Evolutionary conservation across 2,113 vertebrate species (phyloP).

Genomic region (Isichthys henryi): DNA sequence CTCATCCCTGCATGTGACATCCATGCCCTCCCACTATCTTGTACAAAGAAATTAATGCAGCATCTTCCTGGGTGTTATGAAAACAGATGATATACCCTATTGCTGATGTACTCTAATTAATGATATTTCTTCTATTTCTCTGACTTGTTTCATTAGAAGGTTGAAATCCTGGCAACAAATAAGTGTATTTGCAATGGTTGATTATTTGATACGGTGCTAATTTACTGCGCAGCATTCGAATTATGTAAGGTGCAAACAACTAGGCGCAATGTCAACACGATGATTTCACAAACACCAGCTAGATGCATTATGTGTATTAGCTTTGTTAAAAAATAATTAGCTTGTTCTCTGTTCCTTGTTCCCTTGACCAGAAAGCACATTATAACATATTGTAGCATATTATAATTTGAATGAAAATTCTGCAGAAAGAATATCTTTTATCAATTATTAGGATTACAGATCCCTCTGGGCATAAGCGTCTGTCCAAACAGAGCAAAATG

Average conservation of each 20-base stretch:
- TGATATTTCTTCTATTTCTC: not conserved
- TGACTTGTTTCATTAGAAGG: not conserved
- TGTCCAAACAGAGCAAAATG: not conserved
- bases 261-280: not conserved
- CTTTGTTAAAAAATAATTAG: not conserved
- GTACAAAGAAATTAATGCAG: not conserved
- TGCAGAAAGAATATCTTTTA: not conserved
- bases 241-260: not conserved
- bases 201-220: not conserved
- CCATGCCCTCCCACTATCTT: not conserved
- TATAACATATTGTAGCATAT: not conserved
- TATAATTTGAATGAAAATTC: not conserved
- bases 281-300: not conserved
- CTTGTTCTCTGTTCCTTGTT: not conserved
- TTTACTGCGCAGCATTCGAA: not conserved
- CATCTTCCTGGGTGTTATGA: not conserved
- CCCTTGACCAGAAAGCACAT: not conserved
- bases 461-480: not conserved
- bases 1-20: not conserved
- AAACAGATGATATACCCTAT: not conserved
- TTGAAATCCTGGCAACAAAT: not conserved
- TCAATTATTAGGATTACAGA: not conserved
- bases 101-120: not conserved
- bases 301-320: not conserved
- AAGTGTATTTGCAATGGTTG: not conserved